phyloP scores from a whole-genome alignment of 64 coral and sea anemone genomes.

The Hydrozoanthus tunicans region DNA sequence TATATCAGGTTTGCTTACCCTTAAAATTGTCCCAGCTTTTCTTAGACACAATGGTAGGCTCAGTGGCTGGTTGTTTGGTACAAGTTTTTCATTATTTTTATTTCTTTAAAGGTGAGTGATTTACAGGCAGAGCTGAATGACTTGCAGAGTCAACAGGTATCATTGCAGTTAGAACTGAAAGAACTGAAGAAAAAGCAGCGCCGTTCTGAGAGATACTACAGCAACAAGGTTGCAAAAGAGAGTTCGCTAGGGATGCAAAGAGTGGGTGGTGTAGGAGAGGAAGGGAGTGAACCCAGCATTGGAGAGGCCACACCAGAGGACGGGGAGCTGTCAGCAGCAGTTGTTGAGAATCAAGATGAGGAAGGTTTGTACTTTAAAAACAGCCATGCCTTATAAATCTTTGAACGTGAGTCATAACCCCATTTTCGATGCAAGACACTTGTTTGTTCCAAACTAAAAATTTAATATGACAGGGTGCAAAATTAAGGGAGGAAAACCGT shows the following conservation, averaged over 20 bases:
- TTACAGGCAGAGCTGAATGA: conserved; percentile 60
- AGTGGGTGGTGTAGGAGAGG: conserved; percentile 48
- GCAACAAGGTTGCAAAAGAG: conserved; percentile 77
- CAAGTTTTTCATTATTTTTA: not conserved
- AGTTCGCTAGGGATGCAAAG: conserved; percentile 43
- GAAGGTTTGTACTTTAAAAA: conserved; percentile 49
- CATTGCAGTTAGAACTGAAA: conserved; percentile 81
- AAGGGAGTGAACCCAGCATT: conserved; percentile 58
- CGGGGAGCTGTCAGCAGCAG: conserved; percentile 11
- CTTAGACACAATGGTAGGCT: no score
- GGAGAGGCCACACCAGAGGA: conserved; percentile 52
- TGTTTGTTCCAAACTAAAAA: no score
- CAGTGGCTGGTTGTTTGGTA: no score
- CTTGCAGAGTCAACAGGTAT: conserved; percentile 72
- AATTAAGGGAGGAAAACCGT: no score
- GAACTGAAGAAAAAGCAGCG: conserved; percentile 93
- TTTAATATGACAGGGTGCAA: no score
- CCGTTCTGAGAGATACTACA: conserved; percentile 89
- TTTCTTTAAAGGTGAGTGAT: conserved; percentile 41
- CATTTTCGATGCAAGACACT: no score
- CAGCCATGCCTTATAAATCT: no score
- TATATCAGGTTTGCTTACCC: no score
- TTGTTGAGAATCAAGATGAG: conserved; percentile 41
- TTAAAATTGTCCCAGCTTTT: no score
- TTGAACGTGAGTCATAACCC: no score